Conservation (phyloP, 2,888 invertebrate genomes). For the Onchidella celtica region DNA sequence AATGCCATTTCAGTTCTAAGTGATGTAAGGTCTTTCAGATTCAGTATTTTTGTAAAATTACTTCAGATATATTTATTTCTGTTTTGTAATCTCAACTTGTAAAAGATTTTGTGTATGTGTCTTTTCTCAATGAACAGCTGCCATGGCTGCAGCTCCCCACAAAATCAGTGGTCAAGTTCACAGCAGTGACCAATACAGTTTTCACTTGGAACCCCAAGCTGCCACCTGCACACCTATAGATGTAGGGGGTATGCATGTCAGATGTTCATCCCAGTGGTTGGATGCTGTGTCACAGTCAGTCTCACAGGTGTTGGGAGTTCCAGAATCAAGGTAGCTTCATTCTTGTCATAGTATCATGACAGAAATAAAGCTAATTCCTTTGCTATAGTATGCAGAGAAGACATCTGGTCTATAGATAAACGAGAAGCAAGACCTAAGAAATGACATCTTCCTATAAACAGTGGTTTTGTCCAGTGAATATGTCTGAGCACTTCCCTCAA, state of each 20-base stretch:
- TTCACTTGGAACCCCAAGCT: slow-evolving; percentile 81
- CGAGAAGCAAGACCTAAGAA: not conserved
- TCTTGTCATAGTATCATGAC: not conserved
- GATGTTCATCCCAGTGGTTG: slow-evolving; percentile 72
- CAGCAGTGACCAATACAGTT: slow-evolving; percentile 83
- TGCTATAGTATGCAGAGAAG: no score
- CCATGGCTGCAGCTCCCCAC: slow-evolving; percentile 43
- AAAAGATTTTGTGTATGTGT: no score
- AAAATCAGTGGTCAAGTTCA: slow-evolving; percentile 37
- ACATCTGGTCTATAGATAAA: not conserved
- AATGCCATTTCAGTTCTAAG: no score
- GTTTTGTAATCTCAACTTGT: no score
- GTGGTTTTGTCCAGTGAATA: no score
- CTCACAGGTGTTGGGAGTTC: slow-evolving; percentile 67
- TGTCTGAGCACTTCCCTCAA: no score
- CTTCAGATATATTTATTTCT: no score
- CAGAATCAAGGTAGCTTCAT: slow-evolving; percentile 68
- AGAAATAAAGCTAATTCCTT: not conserved
- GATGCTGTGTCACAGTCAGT: slow-evolving; percentile 64
- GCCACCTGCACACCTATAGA: slow-evolving; percentile 83
- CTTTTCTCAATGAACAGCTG: no score
- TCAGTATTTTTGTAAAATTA: no score
- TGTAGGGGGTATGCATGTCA: slow-evolving; percentile 84
- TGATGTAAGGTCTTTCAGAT: no score
- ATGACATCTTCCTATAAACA: not conserved